A percentile compares a stretch with the other conserved stretches of the same genome.
These are phyloP conservation scores for Microcaecilia unicolor DNA, from an alignment of 2,797 vertebrate species.

Conservation along the genomic window DNA sequence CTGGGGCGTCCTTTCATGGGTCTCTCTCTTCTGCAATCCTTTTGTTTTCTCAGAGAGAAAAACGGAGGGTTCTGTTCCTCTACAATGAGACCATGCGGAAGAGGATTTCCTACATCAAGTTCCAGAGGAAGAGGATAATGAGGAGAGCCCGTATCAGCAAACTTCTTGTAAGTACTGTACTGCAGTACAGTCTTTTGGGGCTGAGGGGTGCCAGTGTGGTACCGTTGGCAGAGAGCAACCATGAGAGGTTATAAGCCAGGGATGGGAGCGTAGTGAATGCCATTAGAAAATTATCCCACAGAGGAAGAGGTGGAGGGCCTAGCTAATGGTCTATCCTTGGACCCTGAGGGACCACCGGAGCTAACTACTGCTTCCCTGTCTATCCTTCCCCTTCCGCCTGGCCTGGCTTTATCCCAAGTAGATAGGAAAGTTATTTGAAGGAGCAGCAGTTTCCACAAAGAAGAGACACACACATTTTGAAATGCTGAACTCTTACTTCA, in stretches of 20 bases:
- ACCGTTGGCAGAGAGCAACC: not conserved
- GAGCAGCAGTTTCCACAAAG: too few relatives aligned
- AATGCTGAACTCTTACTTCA: too few relatives aligned
- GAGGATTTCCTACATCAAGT: conserved; percentile 29
- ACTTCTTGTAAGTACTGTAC: conserved; percentile 11
- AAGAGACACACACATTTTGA: too few relatives aligned
- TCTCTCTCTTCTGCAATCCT: not conserved
- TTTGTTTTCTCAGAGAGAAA: conserved; percentile 60
- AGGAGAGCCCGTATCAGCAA: not conserved
- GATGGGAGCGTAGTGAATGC: too few relatives aligned
- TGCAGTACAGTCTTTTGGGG: rapidly evolving
- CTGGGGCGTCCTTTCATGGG: not conserved
- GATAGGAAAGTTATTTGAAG: too few relatives aligned
- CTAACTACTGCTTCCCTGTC: too few relatives aligned
- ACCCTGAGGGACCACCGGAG: too few relatives aligned
- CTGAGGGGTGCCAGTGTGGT: not conserved
- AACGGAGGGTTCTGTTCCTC: conserved; percentile 61
- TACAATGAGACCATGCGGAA: conserved; percentile 69
- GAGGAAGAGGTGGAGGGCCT: too few relatives aligned
- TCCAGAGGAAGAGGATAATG: conserved; percentile 27
- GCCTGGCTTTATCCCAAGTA: too few relatives aligned
- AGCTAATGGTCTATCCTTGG: too few relatives aligned
- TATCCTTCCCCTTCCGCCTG: too few relatives aligned
- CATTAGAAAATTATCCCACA: too few relatives aligned
- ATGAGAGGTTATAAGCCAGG: not conserved